phyloP scores from a whole-genome alignment of 1,140 invertebrate species.

The Lepidotrigona ventralis region DNA sequence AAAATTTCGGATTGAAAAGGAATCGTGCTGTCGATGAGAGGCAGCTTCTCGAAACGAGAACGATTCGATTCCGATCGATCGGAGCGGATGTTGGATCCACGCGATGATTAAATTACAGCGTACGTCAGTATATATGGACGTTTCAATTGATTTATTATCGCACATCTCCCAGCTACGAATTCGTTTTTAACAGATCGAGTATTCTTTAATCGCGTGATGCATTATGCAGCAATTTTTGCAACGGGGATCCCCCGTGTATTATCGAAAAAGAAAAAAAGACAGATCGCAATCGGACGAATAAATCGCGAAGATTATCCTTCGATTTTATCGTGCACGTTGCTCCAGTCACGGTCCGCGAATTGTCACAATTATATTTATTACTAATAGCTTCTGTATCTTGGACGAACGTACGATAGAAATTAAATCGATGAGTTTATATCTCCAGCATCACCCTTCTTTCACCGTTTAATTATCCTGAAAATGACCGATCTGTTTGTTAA shows the following conservation, averaged over 20 bases:
- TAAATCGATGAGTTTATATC: background rate
- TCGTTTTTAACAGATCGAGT: slow-evolving; percentile 43
- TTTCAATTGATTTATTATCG: slow-evolving; percentile 55
- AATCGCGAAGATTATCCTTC: background rate
- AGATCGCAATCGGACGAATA: background rate
- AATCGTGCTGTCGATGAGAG: background rate
- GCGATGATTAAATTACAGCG: slow-evolving; percentile 46
- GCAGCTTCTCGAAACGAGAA: too few relatives aligned
- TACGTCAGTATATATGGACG: slow-evolving; percentile 4
- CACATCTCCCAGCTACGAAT: slow-evolving; percentile 25
- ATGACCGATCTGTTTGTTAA: too few relatives aligned
- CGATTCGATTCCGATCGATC: slow-evolving; percentile 33
- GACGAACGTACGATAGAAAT: background rate
- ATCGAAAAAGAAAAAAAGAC: background rate
- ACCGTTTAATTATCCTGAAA: background rate
- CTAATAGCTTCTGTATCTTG: background rate
- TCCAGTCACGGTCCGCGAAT: background rate
- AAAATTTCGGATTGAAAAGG: slow-evolving; percentile 19
- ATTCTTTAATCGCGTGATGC: background rate
- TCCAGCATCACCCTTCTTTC: background rate
- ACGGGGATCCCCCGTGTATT: background rate
- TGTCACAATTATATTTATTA: background rate
- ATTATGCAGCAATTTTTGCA: background rate
- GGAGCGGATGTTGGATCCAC: background rate
- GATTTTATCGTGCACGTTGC: background rate